Conservation (phyloP, 2,797 vertebrate species). For the Manis crassicaudata region DNA sequence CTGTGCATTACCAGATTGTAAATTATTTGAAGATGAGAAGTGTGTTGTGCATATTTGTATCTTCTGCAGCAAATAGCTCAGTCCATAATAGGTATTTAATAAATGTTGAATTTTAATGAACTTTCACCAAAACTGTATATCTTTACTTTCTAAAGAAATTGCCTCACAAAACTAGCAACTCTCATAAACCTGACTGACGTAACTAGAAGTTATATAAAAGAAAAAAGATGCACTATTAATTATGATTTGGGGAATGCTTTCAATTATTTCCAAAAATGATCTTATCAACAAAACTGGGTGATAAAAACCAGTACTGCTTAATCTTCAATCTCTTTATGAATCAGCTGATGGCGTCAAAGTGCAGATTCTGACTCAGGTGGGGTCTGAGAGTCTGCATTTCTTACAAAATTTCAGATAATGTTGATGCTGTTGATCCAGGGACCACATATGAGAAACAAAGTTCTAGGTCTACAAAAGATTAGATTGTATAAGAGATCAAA, state of each 20-base stretch:
- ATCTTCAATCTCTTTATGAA: background rate
- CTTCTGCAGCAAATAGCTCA: background rate
- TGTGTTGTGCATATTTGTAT: background rate
- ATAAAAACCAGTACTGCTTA: background rate
- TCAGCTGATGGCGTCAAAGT: background rate
- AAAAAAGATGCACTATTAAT: background rate
- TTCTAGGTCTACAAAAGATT: background rate
- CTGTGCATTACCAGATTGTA: background rate
- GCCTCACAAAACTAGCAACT: background rate
- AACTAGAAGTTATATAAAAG: background rate
- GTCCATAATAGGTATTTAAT: background rate
- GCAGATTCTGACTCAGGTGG: background rate
- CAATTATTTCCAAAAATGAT: background rate
- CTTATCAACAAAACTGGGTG: background rate
- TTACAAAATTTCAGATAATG: background rate
- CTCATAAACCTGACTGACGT: background rate
- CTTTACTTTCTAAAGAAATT: slow-evolving; percentile 33
- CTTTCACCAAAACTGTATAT: background rate
- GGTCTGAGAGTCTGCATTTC: background rate
- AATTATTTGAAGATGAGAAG: background rate
- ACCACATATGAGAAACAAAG: background rate
- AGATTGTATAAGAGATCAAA: background rate
- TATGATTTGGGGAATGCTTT: background rate
- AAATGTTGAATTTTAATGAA: background rate
- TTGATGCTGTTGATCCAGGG: background rate